Base-by-base conservation (phyloP, 2,797 vertebrate genomes). In the Peromyscus melanophrys region DNA sequence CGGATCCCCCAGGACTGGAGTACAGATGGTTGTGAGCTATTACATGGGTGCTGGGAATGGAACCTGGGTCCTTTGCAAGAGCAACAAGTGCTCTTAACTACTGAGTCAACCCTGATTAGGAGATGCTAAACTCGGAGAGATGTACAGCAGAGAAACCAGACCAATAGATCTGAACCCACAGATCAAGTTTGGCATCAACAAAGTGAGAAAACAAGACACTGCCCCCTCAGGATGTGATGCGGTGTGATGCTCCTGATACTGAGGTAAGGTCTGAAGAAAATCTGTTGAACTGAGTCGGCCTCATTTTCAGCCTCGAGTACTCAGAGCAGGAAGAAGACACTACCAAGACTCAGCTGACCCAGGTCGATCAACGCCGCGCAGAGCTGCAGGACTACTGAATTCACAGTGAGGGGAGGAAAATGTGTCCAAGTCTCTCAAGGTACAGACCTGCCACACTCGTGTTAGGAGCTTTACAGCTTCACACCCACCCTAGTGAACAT, bases 261-360 rank as follows among this genome's bases (percentile, higher is more conserved):
- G 37, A 65, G 67, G 80, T 43, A 57, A 57, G n/a, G 16, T 52
- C 69, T 65, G 63, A 52, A 63, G 40, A 19, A 19, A 63, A 63
- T 61, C 71, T 43, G 63, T 0, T 85, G 71, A 92, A 84, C 52
- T 49, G 77, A 84, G 73, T 80, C 63, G 61, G 23, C 80, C 21
- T 77, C 61, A 88, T 16, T 37, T 95, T 76, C 80, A 92, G 31
- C 85, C 37, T 89, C 80, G 86, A 93, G 67, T n/a, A 63, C 78
- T 61, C 27, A 75, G 2, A 63, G 29, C 34, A 46, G 63, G 57
- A 73, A 80, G 69, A 43, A 69, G 43, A 92, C 49, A 14, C 46
- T 43, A 9, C 34, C 13, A 87, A 55, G 67, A 57, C 23, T 13
- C 76, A 34, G 37, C n/a, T 59, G 89, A 43, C 77, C n/a, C 8